Percentiles rank a stretch among this genome's conserved stretches.
Conservation (phyloP, 2,113 vertebrate species). For the Bos taurus region ARS-UCD2.0 NC_037345.1:12738001-12738500, state of each 20-base stretch:
- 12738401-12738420: background rate
- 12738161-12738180: background rate
- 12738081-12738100: background rate
- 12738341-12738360: background rate
- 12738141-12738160: background rate
- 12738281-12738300: no score
- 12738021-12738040: background rate
- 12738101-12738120: background rate
- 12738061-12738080: background rate
- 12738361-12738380: background rate
- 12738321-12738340: background rate
- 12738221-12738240: background rate
- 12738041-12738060: background rate
- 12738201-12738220: background rate
- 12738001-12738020: accelerated
- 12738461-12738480: background rate
- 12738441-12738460: background rate
- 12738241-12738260: background rate
- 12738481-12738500: background rate
- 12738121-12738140: background rate
- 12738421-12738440: background rate
- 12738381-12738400: background rate
- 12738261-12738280: background rate
- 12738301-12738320: background rate
- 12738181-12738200: background rate